These are phyloP conservation scores for Heliconius aoede DNA, from an alignment of 2,888 invertebrate genomes.

Conservation along the genomic window DNA sequence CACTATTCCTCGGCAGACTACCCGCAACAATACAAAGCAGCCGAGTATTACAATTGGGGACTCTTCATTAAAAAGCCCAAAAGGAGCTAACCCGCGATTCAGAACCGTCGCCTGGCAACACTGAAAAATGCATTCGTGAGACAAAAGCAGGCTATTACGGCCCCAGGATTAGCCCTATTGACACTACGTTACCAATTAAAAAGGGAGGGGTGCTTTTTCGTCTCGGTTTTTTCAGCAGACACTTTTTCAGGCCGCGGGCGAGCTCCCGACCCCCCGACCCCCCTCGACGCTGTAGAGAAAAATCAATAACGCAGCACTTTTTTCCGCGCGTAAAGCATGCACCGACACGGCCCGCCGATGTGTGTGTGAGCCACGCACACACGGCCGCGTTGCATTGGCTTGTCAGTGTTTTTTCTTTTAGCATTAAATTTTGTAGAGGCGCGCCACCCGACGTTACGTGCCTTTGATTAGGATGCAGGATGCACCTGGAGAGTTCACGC, in stretches of 20 bases:
- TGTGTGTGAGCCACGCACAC: constrained; percentile 68
- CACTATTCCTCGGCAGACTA: constrained; percentile 30
- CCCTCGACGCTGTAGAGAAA: constrained; percentile 80
- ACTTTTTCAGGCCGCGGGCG: constrained; percentile 83
- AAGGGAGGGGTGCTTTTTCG: constrained; percentile 83
- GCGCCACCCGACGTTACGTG: constrained; percentile 56
- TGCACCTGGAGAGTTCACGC: constrained; percentile 68
- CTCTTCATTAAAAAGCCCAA: constrained; percentile 51
- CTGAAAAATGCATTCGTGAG: constrained; percentile 79
- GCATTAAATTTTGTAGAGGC: constrained; percentile 72
- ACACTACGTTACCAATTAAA: constrained; percentile 84
- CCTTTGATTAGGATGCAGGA: constrained; percentile 70
- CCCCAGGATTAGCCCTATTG: constrained; percentile 82
- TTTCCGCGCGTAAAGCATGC: constrained; percentile 85
- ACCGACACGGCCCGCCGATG: constrained; percentile 68
- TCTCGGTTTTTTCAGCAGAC: constrained; percentile 84
- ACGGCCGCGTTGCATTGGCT: constrained; percentile 65
- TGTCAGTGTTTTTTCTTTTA: constrained; percentile 74
- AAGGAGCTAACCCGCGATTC: constrained; percentile 52
- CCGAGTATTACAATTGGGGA: constrained; percentile 43
- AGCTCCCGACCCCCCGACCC: constrained; percentile 58
- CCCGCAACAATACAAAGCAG: constrained; percentile 40
- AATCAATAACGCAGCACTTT: constrained; percentile 85
- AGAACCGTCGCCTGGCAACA: constrained; percentile 68
- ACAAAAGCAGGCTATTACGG: constrained; percentile 81